Evolutionary conservation across 2,888 invertebrate species (phyloP), one percentile per base, ranked within the genome.

Genomic region (Plebejus melissa): DNA sequence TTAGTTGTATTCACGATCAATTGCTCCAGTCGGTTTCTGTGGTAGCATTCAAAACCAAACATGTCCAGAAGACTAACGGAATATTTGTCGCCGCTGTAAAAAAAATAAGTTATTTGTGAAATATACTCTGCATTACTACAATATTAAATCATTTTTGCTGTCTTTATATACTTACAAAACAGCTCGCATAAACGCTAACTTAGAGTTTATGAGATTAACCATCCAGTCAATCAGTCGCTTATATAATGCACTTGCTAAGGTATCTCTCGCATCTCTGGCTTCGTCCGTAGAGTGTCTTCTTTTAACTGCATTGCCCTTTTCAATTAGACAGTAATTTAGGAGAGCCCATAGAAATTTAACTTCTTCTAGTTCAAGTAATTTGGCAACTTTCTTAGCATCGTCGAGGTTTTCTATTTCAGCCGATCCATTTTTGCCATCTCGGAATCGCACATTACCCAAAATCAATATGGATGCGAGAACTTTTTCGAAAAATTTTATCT

Each of bases 31-130:
- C 96, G 95, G 88, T 99, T 99, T 82, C 96, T 94, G 81, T 96
- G 95, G 86, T 97, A 98, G 85, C 98, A 98, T 92, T 99, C 98
- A 84, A 99, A 98, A 0, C 99, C 99, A 84, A 96, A 98, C 89
- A 98, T 95, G 85, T 99, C 99, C 82, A 98, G 90, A 75, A 99
- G 90, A 81, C 96, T 96, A 71, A 98, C 95, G 71, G 96, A 95
- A 84, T 96, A 96, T 83, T 96, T 96, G 82, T 98, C 97, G 5
- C 98, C 98, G 84, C 98, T 98, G 87, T 76, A 94, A 95, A 75
- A 75, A 80, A 50, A 74, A 65, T 76, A 70, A 76, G 79, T 78
- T 6, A 16, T 76, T 28, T 4, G 41, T 13, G 6, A 74, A 57
- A 36, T 5, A 36, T 32, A n/a, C 3, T 22, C 5, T 4, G 13